Base-by-base conservation (phyloP, 2,888 invertebrate genomes). In the Apotomis betuletana region DNA sequence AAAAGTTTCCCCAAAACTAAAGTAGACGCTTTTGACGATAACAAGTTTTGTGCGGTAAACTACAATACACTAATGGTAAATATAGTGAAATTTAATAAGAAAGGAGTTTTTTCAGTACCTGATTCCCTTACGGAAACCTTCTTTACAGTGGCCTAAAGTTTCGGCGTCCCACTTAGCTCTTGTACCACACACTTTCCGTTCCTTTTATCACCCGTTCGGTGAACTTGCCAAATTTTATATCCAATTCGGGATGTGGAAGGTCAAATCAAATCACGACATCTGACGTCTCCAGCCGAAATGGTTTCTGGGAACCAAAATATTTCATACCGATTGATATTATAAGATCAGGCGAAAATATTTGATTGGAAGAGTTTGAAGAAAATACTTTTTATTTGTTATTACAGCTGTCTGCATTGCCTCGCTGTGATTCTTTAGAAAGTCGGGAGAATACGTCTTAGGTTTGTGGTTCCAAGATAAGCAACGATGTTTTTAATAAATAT, bases 161-260 rank as follows among this genome's bases (percentile, higher is more conserved):
- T 36, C 3, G 5, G 10, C 65, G 54, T 15, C 13, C 44, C 6
- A 46, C n/a, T 49, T 57, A 36, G 51, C 10, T 49, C 13, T 12
- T 67, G 36, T 49, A 67, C 57, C 59, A 6, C 44, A 27, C 58
- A 5, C 8, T 9, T 10, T 6, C 6, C 52, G 27, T 10, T 36
- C 41, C 10, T 46, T 69, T 71, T 73, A 77, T 60, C 54, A 60
- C 52, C 38, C 27, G 51, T 65, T 38, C 36, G 38, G 46, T 65
- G 67, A 60, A 71, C 65, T 69, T 55, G 55, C 68, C 68, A 52
- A 59, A 60, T 68, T 69, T 69, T 61, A 69, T 61, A 61, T 46
- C 54, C 54, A 52, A 61, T 61, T 61, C 60, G 38, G 55, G 10
- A 38, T 60, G 15, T 51, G 61, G 54, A 69, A 69, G 68, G 68